phyloP scores from a whole-genome alignment of 2,797 vertebrate species.

The Tamandua tetradactyla region DNA sequence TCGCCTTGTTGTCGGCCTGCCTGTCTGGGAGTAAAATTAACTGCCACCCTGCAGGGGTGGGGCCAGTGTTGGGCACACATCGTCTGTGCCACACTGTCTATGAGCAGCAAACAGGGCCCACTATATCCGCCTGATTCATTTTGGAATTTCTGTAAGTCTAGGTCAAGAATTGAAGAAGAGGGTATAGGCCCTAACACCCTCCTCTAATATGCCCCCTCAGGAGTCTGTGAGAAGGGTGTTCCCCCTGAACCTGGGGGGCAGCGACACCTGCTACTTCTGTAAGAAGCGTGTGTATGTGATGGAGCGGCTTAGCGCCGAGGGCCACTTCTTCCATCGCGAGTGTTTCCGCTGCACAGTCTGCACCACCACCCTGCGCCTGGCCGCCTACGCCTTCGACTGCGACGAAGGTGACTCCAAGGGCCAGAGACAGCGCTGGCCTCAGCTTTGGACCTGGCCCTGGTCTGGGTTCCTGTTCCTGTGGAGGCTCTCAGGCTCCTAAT shows the following conservation, averaged over 20 bases:
- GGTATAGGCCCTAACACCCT: neutral
- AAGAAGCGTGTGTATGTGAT: conserved; percentile 95
- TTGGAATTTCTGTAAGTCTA: neutral
- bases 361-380: conserved; percentile 89
- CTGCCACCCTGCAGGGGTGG: neutral
- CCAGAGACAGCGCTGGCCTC: neutral
- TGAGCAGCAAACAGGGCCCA: neutral
- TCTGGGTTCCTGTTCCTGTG: neutral
- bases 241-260: conserved; percentile 90
- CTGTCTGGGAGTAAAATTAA: neutral
- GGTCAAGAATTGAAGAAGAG: neutral
- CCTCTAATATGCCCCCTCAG: conserved; percentile 81
- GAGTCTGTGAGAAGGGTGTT: conserved; percentile 89
- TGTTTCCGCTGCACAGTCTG: conserved; percentile 96
- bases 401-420: conserved; percentile 88
- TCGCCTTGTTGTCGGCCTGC: accelerated
- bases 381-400: conserved; percentile 92
- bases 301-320: conserved; percentile 95
- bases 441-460: neutral
- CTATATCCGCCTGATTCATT: neutral
- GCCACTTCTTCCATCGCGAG: conserved; percentile 96
- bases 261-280: conserved; percentile 94
- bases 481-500: neutral
- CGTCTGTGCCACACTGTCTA: neutral
- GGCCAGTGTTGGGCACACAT: accelerated